Percentiles rank a stretch among this genome's conserved stretches.
phyloP scores from a whole-genome alignment of 2,797 vertebrate genomes.

The Lepus townsendii region DNA sequence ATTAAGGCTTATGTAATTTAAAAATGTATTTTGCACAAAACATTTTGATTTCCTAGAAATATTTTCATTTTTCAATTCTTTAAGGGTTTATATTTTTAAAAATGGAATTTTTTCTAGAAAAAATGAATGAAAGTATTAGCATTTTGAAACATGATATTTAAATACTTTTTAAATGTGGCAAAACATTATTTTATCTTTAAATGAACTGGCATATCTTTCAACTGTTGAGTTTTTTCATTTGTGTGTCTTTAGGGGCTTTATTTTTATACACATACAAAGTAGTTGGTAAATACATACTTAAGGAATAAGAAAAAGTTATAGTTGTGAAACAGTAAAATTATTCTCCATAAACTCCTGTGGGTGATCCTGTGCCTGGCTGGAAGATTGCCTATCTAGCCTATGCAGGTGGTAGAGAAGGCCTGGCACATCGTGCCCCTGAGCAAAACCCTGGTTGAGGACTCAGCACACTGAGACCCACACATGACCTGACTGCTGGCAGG shows the following conservation, averaged over 20 bases:
- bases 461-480: too few relatives aligned
- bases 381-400: too few relatives aligned
- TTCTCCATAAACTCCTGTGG: neutral
- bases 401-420: too few relatives aligned
- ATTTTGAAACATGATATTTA: conserved; percentile 51
- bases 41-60: conserved; percentile 53
- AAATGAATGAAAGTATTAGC: conserved; percentile 58
- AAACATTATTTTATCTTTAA: conserved; percentile 66
- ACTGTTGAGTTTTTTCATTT: neutral
- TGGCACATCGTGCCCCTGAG: too few relatives aligned
- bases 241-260: neutral
- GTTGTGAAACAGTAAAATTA: conserved; percentile 14
- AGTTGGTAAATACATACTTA: conserved; percentile 52
- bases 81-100: conserved; percentile 51
- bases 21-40: conserved; percentile 62
- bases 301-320: neutral
- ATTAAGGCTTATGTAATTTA: conserved; percentile 71
- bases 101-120: conserved; percentile 2
- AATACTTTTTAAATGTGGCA: conserved; percentile 55
- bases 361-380: too few relatives aligned
- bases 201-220: conserved; percentile 49
- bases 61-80: conserved; percentile 61
- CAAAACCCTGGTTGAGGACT: too few relatives aligned
- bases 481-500: too few relatives aligned
- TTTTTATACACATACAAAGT: neutral